Evolutionary conservation across 1,140 invertebrate genomes (phyloP).

Genomic region (Steinernema feltiae): DNA sequence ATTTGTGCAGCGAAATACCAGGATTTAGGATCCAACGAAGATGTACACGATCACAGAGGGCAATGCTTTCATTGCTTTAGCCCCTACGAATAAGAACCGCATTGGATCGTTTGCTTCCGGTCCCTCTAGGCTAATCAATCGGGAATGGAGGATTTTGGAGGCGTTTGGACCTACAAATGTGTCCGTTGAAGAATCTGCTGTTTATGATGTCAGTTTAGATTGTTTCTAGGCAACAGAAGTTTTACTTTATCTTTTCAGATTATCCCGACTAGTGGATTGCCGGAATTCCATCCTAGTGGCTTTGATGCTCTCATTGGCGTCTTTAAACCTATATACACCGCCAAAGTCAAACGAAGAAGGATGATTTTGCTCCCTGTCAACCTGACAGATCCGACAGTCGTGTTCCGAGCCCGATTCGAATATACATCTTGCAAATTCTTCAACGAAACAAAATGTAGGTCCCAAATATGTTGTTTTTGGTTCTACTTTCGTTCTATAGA

Average conservation of each 20-base stretch:
- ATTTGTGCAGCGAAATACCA: not conserved
- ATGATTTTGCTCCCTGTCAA: not conserved
- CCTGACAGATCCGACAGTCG: not conserved
- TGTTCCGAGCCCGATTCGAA: not conserved
- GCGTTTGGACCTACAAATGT: not conserved
- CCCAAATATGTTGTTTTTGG: not conserved
- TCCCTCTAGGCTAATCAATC: not conserved
- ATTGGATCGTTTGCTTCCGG: not conserved
- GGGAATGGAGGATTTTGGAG: not conserved
- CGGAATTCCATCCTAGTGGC: not conserved
- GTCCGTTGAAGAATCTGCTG: not conserved
- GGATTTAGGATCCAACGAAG: not conserved
- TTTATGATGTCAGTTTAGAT: conserved; percentile 3
- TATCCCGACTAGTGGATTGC: not conserved
- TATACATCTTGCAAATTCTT: not conserved
- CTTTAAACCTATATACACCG: not conserved
- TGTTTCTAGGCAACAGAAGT: not conserved
- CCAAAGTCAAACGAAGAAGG: not conserved
- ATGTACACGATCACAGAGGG: not conserved
- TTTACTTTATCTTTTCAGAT: not conserved
- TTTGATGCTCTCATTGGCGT: not conserved
- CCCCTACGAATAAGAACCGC: not conserved
- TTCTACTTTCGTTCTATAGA: not conserved
- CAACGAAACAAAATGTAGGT: not conserved
- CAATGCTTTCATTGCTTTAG: not conserved